Conservation (phyloP, 2,797 vertebrate genomes). For the Clarias laeviceps region DNA sequence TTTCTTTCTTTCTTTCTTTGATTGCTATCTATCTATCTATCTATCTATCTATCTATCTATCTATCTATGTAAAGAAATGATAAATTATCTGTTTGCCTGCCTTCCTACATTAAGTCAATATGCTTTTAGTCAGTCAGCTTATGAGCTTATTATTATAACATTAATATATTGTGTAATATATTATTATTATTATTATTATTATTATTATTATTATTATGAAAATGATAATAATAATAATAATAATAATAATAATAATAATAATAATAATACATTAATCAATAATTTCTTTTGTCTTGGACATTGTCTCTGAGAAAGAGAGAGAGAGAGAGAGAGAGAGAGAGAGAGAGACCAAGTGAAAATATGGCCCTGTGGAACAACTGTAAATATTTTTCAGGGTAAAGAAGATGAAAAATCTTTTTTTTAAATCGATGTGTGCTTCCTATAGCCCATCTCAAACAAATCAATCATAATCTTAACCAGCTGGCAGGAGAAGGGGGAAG, state of each 20-base stretch:
- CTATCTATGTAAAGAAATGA: conserved; percentile 57
- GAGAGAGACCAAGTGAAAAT: conserved; percentile 78
- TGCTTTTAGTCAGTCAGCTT: conserved; percentile 93
- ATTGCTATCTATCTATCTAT: neutral
- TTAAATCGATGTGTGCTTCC: conserved; percentile 98
- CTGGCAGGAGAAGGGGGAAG: conserved; percentile 72
- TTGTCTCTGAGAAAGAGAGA: conserved; percentile 6
- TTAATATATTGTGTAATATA: too few species aligned
- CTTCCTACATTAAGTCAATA: conserved; percentile 83
- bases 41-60: neutral
- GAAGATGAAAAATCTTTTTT: conserved; percentile 86
- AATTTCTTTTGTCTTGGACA: neutral
- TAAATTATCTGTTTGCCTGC: neutral
- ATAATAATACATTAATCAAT: neutral
- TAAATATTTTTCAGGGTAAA: conserved; percentile 87
- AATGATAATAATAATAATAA: too few species aligned
- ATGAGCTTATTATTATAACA: conserved; percentile 52
- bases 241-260: too few species aligned
- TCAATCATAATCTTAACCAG: conserved; percentile 91
- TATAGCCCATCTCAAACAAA: conserved; percentile 94
- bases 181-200: too few species aligned
- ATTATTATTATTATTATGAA: too few species aligned
- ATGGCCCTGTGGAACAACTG: conserved; percentile 87
- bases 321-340: conserved; percentile 29
- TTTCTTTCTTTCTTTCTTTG: conserved; percentile 3